A percentile compares a stretch with the other conserved stretches of the same genome.
Evolutionary conservation across 2,797 vertebrate genomes (phyloP).

Genomic region (Naso thynnoides): DNA sequence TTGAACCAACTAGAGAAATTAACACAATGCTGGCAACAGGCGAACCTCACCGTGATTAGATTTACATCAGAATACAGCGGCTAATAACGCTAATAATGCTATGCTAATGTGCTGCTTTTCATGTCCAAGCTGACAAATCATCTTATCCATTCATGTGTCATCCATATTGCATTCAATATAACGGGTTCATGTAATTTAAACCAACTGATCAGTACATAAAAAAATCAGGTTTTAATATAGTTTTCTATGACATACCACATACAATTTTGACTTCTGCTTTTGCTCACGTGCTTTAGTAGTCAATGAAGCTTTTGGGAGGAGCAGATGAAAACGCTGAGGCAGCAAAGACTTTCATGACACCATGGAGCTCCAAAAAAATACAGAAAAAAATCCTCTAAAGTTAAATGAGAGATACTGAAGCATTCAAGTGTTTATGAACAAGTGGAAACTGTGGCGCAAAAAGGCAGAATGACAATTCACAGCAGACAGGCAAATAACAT

Average conservation of each 20-base stretch:
- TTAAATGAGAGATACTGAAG: neutral
- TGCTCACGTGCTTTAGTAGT: constrained; percentile 10
- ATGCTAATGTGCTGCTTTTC: constrained; percentile 6
- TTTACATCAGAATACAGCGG: neutral
- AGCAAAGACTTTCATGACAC: neutral
- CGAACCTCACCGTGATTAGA: neutral
- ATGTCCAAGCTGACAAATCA: constrained; percentile 29
- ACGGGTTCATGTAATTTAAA: neutral
- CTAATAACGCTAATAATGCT: neutral
- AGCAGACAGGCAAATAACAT: constrained; percentile 19
- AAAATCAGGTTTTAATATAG: constrained; percentile 8
- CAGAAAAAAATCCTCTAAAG: constrained; percentile 16
- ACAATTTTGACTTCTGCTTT: constrained; percentile 16
- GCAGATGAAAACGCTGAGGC: constrained; percentile 3
- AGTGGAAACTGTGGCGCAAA: neutral
- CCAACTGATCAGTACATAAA: constrained; percentile 1
- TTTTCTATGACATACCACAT: constrained; percentile 19
- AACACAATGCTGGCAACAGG: constrained; percentile 1
- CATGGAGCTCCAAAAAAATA: neutral
- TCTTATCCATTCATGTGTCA: constrained; percentile 1
- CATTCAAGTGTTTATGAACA: constrained; percentile 20
- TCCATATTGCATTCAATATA: constrained; percentile 2
- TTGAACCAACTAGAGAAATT: neutral
- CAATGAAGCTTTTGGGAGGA: neutral
- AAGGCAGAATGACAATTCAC: constrained; percentile 5